Conservation (phyloP, 2,797 vertebrate genomes). For the Chrysocyon brachyurus region DNA sequence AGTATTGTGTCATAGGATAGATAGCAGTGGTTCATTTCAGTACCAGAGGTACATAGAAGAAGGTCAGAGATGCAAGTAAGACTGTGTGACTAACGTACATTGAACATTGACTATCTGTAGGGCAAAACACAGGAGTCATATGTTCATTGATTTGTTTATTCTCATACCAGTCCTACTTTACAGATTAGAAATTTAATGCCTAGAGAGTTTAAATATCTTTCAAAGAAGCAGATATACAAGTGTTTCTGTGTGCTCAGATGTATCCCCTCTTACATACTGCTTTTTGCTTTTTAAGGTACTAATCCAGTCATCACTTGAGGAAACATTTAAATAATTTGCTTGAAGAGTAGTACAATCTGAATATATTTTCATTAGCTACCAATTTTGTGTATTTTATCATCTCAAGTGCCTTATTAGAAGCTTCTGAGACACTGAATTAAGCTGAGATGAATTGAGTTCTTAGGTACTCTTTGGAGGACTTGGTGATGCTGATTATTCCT, state of each 20-base stretch:
- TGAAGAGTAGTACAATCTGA: not conserved
- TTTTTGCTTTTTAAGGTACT: not conserved
- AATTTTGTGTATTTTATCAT: not conserved
- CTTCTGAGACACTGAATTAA: not conserved
- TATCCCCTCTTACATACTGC: not conserved
- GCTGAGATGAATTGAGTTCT: not conserved
- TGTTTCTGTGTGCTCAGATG: not conserved
- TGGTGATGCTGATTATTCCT: not conserved
- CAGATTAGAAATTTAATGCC: not conserved
- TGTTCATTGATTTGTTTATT: not conserved
- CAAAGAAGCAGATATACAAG: not conserved
- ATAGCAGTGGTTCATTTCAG: not conserved
- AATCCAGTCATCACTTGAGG: not conserved
- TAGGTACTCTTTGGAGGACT: not conserved
- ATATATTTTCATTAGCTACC: constrained; percentile 2
- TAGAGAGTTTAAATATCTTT: constrained; percentile 16
- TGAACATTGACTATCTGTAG: not conserved
- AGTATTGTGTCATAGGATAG: not conserved
- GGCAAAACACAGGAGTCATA: not conserved
- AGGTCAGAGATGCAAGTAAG: not conserved
- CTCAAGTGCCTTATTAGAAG: not conserved
- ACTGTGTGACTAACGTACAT: not conserved
- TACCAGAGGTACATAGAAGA: not conserved
- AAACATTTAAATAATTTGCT: constrained; percentile 27
- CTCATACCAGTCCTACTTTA: not conserved